These are phyloP conservation scores for Thereva unica DNA, from an alignment of 2,888 invertebrate species.

Conservation along the genomic window DNA sequence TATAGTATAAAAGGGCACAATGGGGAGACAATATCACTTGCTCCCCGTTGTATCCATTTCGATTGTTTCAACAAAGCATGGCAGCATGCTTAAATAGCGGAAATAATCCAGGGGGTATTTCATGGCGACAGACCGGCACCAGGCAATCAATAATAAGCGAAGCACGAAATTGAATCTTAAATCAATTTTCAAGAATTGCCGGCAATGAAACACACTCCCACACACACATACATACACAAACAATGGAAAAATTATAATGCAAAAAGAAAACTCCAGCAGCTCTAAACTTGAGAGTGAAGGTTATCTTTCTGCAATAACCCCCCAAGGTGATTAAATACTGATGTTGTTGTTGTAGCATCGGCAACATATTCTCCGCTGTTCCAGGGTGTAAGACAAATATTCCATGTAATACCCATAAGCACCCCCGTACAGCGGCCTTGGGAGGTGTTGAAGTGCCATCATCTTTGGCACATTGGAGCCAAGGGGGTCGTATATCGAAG, in stretches of 20 bases:
- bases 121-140: slow-evolving; percentile 4
- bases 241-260: no score
- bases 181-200: slow-evolving; percentile 23
- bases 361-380: background rate
- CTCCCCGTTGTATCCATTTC: no score
- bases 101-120: background rate
- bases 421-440: slow-evolving; percentile 4
- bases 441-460: slow-evolving; percentile 25
- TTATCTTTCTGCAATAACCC: slow-evolving; percentile 11
- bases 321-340: slow-evolving; percentile 17
- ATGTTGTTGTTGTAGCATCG: background rate
- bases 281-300: background rate
- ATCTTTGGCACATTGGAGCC: slow-evolving; percentile 12
- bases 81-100: slow-evolving; percentile 5
- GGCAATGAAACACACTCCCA: slow-evolving; percentile 9
- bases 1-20: no score
- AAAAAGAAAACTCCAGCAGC: background rate
- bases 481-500: slow-evolving; percentile 8
- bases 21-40: no score
- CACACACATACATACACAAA: slow-evolving; percentile 10
- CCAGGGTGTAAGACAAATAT: background rate
- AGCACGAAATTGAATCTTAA: slow-evolving; percentile 26
- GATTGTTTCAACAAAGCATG: no score
- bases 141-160: slow-evolving; percentile 22
- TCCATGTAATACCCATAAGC: background rate